Evolutionary conservation across 2,113 vertebrate genomes (phyloP).

Genomic region (Oryzias melastigma): DNA sequence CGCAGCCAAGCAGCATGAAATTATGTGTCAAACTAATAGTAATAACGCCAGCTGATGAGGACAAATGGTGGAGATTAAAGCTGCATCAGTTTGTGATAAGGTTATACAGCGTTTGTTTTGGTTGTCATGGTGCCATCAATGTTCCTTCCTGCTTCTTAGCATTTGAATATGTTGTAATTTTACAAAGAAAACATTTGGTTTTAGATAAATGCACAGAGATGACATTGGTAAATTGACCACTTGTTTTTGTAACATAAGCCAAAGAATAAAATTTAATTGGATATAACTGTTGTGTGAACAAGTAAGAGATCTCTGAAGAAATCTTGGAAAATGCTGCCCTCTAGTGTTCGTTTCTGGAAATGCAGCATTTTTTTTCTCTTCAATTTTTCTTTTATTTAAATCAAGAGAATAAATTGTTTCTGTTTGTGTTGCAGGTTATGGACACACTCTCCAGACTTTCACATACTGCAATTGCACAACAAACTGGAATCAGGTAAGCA

Average conservation of each 20-base stretch:
- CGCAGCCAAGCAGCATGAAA: constrained; percentile 42
- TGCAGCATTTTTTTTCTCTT: constrained; percentile 11
- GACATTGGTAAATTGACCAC: no score
- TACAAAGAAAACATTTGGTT: no score
- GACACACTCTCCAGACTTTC: constrained; percentile 93
- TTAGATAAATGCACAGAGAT: no score
- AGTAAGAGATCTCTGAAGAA: background rate
- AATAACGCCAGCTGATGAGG: constrained; percentile 6
- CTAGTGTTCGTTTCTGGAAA: constrained; percentile 28
- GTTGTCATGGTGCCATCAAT: background rate
- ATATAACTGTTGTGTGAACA: no score
- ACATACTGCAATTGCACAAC: constrained; percentile 80
- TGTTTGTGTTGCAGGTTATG: constrained; percentile 84
- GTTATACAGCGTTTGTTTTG: constrained; percentile 2
- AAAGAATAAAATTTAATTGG: no score
- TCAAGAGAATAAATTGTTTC: constrained; percentile 5
- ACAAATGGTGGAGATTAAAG: constrained; percentile 4
- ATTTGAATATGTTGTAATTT: no score
- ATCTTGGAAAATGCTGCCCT: constrained; percentile 54
- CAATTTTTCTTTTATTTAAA: background rate
- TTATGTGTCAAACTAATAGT: constrained; percentile 29
- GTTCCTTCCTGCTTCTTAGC: no score
- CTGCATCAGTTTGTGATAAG: constrained; percentile 20
- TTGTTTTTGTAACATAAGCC: no score
- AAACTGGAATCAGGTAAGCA: constrained; percentile 89